Percentiles rank a stretch among this genome's conserved stretches.
Evolutionary conservation across 2,113 vertebrate genomes (phyloP).

Genomic region (Delphinapterus leucas): DNA sequence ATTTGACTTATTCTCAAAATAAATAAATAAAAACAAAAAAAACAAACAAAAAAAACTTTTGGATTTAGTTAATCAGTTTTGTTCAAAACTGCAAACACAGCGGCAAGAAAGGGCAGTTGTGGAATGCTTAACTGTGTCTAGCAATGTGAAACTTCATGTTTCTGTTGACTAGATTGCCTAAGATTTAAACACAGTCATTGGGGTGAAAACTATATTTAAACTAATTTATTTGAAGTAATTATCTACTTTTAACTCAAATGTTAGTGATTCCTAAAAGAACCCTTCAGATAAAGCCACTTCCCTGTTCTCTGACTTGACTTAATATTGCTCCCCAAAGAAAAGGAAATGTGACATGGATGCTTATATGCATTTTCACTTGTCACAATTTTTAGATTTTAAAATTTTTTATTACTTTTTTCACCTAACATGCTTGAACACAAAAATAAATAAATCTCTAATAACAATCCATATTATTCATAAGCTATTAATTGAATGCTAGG

Average conservation of each 20-base stretch:
- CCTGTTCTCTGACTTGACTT: background rate
- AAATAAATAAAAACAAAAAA: background rate
- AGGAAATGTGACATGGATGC: background rate
- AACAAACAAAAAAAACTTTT: background rate
- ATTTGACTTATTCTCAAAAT: background rate
- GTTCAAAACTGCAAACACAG: background rate
- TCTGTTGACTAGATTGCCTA: background rate
- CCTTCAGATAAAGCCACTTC: background rate
- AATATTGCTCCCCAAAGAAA: background rate
- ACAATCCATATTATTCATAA: background rate
- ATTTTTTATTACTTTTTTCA: background rate
- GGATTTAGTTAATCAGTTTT: background rate
- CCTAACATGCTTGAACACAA: background rate
- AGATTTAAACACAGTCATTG: background rate
- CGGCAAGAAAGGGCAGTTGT: background rate
- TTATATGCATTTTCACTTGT: background rate
- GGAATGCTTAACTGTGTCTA: background rate
- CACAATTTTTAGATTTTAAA: background rate
- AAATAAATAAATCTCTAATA: background rate
- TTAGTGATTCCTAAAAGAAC: background rate
- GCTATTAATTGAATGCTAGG: background rate
- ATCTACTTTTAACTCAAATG: background rate
- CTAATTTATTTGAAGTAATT: background rate
- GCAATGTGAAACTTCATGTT: background rate
- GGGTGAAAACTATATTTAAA: conserved; percentile 33